Evolutionary conservation across 2,797 vertebrate species (phyloP).

Genomic region (Xenopus petersii): DNA sequence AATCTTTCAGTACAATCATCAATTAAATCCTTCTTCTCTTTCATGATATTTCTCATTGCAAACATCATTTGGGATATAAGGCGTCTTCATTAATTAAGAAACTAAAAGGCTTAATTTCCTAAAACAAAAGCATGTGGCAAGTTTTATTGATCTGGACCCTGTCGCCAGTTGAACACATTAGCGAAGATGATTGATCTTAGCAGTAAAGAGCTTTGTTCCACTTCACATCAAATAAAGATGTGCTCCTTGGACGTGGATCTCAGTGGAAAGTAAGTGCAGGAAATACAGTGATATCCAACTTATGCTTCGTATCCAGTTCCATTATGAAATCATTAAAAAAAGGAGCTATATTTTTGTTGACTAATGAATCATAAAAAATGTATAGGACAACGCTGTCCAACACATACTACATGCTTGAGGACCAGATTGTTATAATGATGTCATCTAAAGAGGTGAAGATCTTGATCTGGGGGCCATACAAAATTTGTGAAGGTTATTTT

Average conservation of each 20-base stretch:
- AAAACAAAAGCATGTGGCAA: slow-evolving; percentile 72
- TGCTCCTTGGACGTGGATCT: neutral
- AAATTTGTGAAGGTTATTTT: too few relatives aligned
- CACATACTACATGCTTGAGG: too few relatives aligned
- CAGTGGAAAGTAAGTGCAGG: too few relatives aligned
- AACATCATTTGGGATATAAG: slow-evolving; percentile 68
- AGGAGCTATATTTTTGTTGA: too few relatives aligned
- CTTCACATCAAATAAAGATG: slow-evolving; percentile 55
- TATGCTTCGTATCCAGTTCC: too few relatives aligned
- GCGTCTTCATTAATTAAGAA: slow-evolving; percentile 69
- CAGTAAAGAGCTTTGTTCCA: slow-evolving; percentile 63
- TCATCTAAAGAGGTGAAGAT: too few relatives aligned
- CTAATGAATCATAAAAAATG: too few relatives aligned
- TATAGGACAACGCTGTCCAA: too few relatives aligned
- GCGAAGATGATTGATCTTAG: slow-evolving; percentile 66
- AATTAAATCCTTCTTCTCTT: slow-evolving; percentile 42
- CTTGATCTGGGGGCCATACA: too few relatives aligned
- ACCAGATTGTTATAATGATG: too few relatives aligned
- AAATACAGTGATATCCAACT: too few relatives aligned
- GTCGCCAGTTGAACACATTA: slow-evolving; percentile 73
- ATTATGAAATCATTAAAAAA: too few relatives aligned
- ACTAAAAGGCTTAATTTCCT: slow-evolving; percentile 75
- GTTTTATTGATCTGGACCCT: slow-evolving; percentile 70
- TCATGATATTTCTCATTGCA: slow-evolving; percentile 58
- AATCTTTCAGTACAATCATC: slow-evolving; percentile 2